A percentile compares a stretch with the other conserved stretches of the same genome.
Conservation (phyloP, 2,888 invertebrate species). For the Scaeva pyrastri region DNA sequence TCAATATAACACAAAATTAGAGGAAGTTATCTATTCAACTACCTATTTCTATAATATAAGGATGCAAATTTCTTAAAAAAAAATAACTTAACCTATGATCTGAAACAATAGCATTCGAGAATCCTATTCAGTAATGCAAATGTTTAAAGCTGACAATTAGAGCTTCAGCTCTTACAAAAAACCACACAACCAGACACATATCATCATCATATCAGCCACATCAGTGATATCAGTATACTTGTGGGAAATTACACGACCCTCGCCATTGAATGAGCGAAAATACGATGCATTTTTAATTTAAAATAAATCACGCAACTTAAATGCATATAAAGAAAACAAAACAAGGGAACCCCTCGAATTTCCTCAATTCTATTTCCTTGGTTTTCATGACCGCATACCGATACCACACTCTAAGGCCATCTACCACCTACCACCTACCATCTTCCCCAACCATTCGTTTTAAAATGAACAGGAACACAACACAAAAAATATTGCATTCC, state of each 20-base stretch:
- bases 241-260: not conserved
- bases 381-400: slow-evolving; percentile 49
- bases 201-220: no score
- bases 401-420: slow-evolving; percentile 54
- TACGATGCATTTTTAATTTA: slow-evolving; percentile 57
- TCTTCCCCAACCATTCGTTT: slow-evolving; percentile 28
- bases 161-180: no score
- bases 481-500: slow-evolving; percentile 66
- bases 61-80: no score
- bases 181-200: no score
- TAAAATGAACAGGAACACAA: slow-evolving; percentile 35
- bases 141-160: no score
- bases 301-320: slow-evolving; percentile 71
- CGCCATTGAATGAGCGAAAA: slow-evolving; percentile 4
- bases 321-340: slow-evolving; percentile 33
- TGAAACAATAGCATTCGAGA: no score
- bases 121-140: no score
- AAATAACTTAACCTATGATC: no score
- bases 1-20: no score
- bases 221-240: not conserved
- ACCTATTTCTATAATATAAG: no score
- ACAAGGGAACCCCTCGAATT: slow-evolving; percentile 32
- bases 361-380: slow-evolving; percentile 59
- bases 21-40: no score
- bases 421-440: no score